Base-by-base conservation (phyloP, 2,888 invertebrate genomes). In the Orthosia cruda region DNA sequence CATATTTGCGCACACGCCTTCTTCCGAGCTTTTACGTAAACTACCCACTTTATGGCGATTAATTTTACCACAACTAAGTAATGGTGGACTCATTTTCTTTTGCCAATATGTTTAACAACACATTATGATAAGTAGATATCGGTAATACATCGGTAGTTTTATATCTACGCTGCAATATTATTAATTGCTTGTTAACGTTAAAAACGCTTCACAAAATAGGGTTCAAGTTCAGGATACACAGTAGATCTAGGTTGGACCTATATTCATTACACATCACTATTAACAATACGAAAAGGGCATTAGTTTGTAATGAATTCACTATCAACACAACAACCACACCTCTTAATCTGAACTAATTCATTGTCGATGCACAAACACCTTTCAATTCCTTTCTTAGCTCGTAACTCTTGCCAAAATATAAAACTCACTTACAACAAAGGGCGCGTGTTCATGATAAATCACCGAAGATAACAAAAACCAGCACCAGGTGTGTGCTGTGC, bases 1-100 rank as follows among this genome's bases (percentile, higher is more conserved):
- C 76, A 67, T 88, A 83, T 87, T 87, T 87, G 86, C 86, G 66
- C 81, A 80, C 78, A 77, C 85, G 76, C 87, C 89, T 81, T 75
- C 71, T 63, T 82, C 54, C 64, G 61, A 62, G 70, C 84, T 77
- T 75, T 80, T 59, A 88, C 69, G 71, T 74, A 65, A 80, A 77
- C 68, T 74, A 77, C 45, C 64, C 50, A 71, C 80, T 72, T 83
- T 75, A 70, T 83, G 50, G 61, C 84, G 50, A 83, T 83, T 78
- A 86, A 70, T 67, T 69, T 77, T 69, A 65, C 68, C 66, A 47
- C 63, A 50, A 54, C 55, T 70, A 61, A 63, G 85, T 81, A 73
- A 73, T 69, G 23, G 59, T 11, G 57, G n/a, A 65, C 49, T 40
- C 67, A 47, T 55, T 70, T 59, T 26, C 55, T 52, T 80, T 50